A percentile compares a stretch with the other conserved stretches of the same genome.
phyloP scores from a whole-genome alignment of 2,888 invertebrate species.

The Tipula lateralis region DNA sequence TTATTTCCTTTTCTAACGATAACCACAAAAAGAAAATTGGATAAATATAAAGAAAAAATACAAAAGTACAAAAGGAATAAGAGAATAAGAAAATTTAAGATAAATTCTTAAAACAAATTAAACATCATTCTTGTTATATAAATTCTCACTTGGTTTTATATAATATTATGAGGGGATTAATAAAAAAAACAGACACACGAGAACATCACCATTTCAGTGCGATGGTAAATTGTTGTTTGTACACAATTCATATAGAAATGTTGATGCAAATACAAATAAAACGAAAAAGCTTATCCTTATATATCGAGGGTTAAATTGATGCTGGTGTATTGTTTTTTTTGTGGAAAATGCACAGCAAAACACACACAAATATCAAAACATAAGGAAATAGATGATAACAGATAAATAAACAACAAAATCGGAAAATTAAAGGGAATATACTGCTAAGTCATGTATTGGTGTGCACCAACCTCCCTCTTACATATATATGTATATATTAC shows the following conservation, averaged over 20 bases:
- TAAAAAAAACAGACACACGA: background rate
- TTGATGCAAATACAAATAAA: background rate
- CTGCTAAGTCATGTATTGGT: background rate
- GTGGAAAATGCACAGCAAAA: background rate
- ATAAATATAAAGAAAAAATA: background rate
- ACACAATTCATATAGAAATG: background rate
- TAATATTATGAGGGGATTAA: background rate
- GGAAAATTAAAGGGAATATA: background rate
- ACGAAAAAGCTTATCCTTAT: background rate
- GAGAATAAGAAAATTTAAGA: background rate
- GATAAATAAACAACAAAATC: background rate
- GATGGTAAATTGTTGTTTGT: background rate
- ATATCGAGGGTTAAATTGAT: background rate
- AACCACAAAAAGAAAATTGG: background rate
- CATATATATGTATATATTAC: background rate
- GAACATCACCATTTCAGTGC: background rate
- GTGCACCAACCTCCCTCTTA: background rate
- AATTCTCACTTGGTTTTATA: background rate
- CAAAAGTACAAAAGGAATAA: background rate
- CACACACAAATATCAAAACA: background rate
- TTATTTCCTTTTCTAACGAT: background rate
- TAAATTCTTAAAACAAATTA: slow-evolving; percentile 9
- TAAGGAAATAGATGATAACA: background rate
- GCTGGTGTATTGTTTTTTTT: background rate
- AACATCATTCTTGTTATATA: background rate